These are phyloP conservation scores for Diloba caeruleocephala DNA, from an alignment of 2,888 invertebrate genomes.

Conservation along the genomic window DNA sequence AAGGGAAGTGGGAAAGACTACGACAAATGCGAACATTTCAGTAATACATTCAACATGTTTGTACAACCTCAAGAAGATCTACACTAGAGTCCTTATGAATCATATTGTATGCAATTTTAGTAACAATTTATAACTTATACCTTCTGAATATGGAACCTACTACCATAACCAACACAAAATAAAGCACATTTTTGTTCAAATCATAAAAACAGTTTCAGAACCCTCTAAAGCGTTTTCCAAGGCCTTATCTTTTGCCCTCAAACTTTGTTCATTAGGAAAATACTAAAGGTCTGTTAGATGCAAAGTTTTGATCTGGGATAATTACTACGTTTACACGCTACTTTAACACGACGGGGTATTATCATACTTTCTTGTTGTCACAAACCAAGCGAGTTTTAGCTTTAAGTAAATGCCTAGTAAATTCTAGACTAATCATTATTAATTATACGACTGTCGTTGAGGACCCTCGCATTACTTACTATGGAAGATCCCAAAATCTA, in stretches of 20 bases:
- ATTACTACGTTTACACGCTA: slow-evolving; percentile 63
- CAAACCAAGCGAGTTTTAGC: slow-evolving; percentile 37
- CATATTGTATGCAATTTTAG: slow-evolving; percentile 2
- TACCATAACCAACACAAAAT: background rate
- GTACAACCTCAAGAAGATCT: no score
- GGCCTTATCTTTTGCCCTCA: slow-evolving; percentile 51
- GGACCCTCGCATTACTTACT: slow-evolving; percentile 26
- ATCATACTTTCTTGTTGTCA: slow-evolving; percentile 38
- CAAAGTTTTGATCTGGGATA: slow-evolving; percentile 70
- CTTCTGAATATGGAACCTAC: background rate
- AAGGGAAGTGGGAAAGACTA: no score
- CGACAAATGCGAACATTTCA: no score
- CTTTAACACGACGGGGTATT: slow-evolving; percentile 37
- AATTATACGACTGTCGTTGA: slow-evolving; percentile 41
- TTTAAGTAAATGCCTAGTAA: slow-evolving; percentile 28
- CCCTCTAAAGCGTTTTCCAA: slow-evolving; percentile 34
- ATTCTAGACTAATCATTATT: slow-evolving; percentile 49
- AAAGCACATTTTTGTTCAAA: slow-evolving; percentile 28
- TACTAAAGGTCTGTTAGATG: slow-evolving; percentile 55
- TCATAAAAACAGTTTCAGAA: slow-evolving; percentile 8
- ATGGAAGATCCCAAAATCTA: slow-evolving; percentile 47
- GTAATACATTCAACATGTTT: no score
- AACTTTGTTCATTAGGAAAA: slow-evolving; percentile 71
- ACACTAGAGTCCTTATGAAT: no score
- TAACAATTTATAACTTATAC: background rate